Evolutionary conservation across 2,888 invertebrate genomes (phyloP).

Genomic region (Pedicia rivosa): DNA sequence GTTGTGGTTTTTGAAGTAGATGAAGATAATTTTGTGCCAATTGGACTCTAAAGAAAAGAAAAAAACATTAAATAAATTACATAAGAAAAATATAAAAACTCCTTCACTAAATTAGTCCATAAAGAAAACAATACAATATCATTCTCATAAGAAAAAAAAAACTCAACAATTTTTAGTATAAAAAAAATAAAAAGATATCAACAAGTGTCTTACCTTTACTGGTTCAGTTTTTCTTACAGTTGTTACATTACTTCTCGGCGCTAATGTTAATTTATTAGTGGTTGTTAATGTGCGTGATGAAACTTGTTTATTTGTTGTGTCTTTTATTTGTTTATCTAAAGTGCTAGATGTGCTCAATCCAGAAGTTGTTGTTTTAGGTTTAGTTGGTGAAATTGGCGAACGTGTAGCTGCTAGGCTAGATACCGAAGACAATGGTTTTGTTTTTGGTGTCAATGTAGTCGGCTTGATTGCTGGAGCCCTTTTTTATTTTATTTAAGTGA

Average conservation of each 20-base stretch:
- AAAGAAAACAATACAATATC: no score
- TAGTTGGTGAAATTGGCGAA: slow-evolving; percentile 1
- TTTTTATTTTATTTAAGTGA: neutral
- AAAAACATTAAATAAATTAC: neutral
- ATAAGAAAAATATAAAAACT: no score
- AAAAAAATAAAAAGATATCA: no score
- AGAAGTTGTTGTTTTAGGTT: slow-evolving; percentile 1
- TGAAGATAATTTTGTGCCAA: neutral
- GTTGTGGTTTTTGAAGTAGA: slow-evolving; percentile 2
- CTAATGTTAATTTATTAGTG: slow-evolving; percentile 2
- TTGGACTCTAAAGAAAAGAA: neutral
- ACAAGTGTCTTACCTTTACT: neutral
- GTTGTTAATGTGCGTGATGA: slow-evolving; percentile 1
- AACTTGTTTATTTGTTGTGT: slow-evolving; percentile 1
- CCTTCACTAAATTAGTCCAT: no score
- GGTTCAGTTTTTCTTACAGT: neutral
- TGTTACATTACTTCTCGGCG: slow-evolving; percentile 2
- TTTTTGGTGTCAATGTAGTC: neutral
- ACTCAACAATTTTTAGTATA: no score
- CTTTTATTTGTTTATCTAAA: slow-evolving; percentile 2
- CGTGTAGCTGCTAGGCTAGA: slow-evolving; percentile 1
- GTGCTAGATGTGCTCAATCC: slow-evolving; percentile 1
- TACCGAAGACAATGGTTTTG: neutral
- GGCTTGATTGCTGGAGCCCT: slow-evolving; percentile 3
- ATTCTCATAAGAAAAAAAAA: no score